A percentile compares a stretch with the other conserved stretches of the same genome.
These are phyloP conservation scores for Tretioscincus oriximinensis DNA, from an alignment of 2,113 vertebrate species.

Conservation along the genomic window DNA sequence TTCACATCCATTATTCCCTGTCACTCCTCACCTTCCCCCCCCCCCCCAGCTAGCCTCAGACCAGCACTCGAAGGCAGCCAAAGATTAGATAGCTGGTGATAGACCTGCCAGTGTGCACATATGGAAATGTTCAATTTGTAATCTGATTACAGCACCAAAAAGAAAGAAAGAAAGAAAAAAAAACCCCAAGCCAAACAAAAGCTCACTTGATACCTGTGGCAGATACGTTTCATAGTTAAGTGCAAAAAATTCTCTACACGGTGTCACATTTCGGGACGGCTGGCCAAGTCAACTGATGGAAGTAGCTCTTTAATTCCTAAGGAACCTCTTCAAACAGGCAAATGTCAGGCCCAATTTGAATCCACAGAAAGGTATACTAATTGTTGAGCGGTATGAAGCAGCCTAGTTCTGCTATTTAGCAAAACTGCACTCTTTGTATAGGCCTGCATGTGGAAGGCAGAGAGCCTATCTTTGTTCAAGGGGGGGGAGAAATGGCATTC, in stretches of 20 bases:
- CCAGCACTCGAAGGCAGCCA: conserved; percentile 63
- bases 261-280: conserved; percentile 71
- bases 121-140: conserved; percentile 82
- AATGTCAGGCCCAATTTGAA: conserved; percentile 76
- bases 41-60: conserved; percentile 13
- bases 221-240: conserved; percentile 71
- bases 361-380: conserved; percentile 65
- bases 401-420: conserved; percentile 64
- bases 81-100: conserved; percentile 60
- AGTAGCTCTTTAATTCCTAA: conserved; percentile 71
- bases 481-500: conserved; percentile 15
- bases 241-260: conserved; percentile 65
- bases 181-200: conserved; percentile 46
- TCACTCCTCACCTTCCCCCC: conserved; percentile 25
- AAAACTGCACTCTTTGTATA: conserved; percentile 64
- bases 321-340: conserved; percentile 76
- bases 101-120: conserved; percentile 74
- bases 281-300: conserved; percentile 76
- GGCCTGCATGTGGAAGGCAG: conserved; percentile 60
- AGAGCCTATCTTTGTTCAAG: conserved; percentile 42
- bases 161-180: not conserved
- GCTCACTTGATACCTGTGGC: conserved; percentile 78
- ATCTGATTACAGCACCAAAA: conserved; percentile 74
- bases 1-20: conserved; percentile 51
- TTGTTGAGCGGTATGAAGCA: conserved; percentile 67